These are phyloP conservation scores for Caenorhabditis imperialis DNA, from an alignment of 2,888 invertebrate genomes.

Conservation along the genomic window DNA sequence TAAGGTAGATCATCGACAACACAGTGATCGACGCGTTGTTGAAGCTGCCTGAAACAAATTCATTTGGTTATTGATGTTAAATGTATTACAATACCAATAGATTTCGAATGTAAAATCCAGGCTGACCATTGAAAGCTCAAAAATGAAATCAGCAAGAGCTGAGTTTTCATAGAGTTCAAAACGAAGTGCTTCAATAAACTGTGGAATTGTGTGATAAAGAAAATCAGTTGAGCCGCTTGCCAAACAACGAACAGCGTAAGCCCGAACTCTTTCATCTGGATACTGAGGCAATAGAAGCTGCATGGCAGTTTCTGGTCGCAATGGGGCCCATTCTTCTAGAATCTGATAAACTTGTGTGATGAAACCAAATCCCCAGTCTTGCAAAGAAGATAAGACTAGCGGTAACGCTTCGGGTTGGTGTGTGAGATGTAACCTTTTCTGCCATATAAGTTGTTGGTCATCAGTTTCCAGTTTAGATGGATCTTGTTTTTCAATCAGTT, in stretches of 20 bases:
- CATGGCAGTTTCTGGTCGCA: slow-evolving; percentile 90
- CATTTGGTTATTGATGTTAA: neutral
- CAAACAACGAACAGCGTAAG: slow-evolving; percentile 88
- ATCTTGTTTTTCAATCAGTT: slow-evolving; percentile 78
- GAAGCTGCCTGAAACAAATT: slow-evolving; percentile 81
- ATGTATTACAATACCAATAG: slow-evolving; percentile 84
- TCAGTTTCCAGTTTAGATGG: slow-evolving; percentile 76
- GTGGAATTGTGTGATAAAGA: slow-evolving; percentile 91
- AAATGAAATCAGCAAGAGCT: slow-evolving; percentile 86
- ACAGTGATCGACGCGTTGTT: slow-evolving; percentile 79
- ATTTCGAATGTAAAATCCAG: slow-evolving; percentile 93
- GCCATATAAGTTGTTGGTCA: slow-evolving; percentile 80
- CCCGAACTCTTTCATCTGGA: slow-evolving; percentile 90
- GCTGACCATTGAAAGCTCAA: slow-evolving; percentile 88
- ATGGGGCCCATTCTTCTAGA: slow-evolving; percentile 86
- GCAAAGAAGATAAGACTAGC: slow-evolving; percentile 60
- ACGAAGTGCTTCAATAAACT: slow-evolving; percentile 83
- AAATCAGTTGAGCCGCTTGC: slow-evolving; percentile 81
- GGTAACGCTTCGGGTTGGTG: slow-evolving; percentile 78
- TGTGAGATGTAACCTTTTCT: slow-evolving; percentile 79
- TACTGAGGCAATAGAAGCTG: slow-evolving; percentile 95
- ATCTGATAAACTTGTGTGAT: slow-evolving; percentile 84
- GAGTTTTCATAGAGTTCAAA: slow-evolving; percentile 90
- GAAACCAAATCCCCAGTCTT: slow-evolving; percentile 60
- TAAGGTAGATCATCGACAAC: slow-evolving; percentile 71